These are phyloP conservation scores for Hybos culiciformis DNA, from an alignment of 2,888 invertebrate genomes.

Conservation along the genomic window DNA sequence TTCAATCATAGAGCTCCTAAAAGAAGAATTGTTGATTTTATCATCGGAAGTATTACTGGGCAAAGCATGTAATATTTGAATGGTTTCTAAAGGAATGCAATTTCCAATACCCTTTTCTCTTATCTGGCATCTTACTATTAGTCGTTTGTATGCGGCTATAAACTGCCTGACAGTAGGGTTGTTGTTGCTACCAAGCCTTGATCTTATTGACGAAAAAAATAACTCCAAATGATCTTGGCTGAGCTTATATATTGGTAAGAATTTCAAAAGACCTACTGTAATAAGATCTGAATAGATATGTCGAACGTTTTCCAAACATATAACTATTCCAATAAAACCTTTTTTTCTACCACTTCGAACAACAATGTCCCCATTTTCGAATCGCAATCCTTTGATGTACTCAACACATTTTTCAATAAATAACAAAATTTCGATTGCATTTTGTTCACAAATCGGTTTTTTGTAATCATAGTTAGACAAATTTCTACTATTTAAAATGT, in stretches of 20 bases:
- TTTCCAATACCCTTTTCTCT: conserved; percentile 4
- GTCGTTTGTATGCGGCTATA: conserved; percentile 7
- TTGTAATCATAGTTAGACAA: not conserved
- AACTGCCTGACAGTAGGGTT: conserved; percentile 1
- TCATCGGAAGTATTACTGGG: not conserved
- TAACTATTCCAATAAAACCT: conserved; percentile 12
- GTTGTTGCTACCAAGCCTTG: conserved; percentile 15
- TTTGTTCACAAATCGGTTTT: not conserved
- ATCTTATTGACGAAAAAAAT: conserved; percentile 13
- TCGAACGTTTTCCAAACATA: conserved; percentile 7
- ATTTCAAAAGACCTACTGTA: conserved; percentile 5
- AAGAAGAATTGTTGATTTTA: not conserved
- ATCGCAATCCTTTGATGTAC: not conserved
- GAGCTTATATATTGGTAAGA: conserved; percentile 16
- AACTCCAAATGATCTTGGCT: conserved; percentile 18
- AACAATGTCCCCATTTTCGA: not conserved
- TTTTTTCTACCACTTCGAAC: conserved; percentile 9
- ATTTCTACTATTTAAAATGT: conserved; percentile 17
- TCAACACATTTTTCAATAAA: not conserved
- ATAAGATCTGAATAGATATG: not conserved
- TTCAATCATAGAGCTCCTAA: too few species aligned
- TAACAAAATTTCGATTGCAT: not conserved
- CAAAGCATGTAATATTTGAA: not conserved
- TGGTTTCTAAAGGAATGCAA: not conserved
- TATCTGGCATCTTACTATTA: conserved; percentile 10